A percentile compares a stretch with the other conserved stretches of the same genome.
Evolutionary conservation across 2,888 invertebrate species (phyloP).

Genomic region (Ophioninae sp.): DNA sequence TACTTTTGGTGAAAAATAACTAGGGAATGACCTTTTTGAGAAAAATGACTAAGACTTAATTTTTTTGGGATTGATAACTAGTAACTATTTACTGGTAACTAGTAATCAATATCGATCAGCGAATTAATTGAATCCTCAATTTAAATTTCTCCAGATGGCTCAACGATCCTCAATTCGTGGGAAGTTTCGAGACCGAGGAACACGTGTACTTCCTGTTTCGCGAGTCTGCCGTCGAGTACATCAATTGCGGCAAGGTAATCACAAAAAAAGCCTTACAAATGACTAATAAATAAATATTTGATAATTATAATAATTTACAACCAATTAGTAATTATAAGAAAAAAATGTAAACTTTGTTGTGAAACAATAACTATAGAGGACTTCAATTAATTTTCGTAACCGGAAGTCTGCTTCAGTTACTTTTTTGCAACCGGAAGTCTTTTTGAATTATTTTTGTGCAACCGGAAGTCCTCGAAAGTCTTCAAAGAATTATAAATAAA

Average conservation of each 20-base stretch:
- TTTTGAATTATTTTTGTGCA: too few species aligned
- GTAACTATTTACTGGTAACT: too few species aligned
- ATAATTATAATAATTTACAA: neutral
- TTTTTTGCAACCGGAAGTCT: too few species aligned
- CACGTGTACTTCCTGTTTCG: constrained; percentile 95
- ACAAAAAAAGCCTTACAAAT: neutral
- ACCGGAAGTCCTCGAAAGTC: too few species aligned
- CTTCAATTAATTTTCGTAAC: too few species aligned
- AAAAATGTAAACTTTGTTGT: too few species aligned
- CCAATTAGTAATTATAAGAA: too few species aligned
- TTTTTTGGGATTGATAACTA: neutral
- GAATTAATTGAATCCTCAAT: neutral
- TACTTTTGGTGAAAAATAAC: neutral
- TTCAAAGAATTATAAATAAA: neutral
- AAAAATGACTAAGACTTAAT: neutral
- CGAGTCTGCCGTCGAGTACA: constrained; percentile 95
- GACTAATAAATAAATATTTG: neutral
- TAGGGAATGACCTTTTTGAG: neutral
- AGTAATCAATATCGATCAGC: neutral
- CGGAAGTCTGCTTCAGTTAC: too few species aligned
- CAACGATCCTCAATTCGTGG: constrained; percentile 96
- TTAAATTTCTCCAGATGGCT: constrained; percentile 87
- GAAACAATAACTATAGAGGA: too few species aligned
- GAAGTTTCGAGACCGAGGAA: constrained; percentile 93
- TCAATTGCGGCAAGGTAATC: constrained; percentile 94